Evolutionary conservation across 2,888 invertebrate species (phyloP), one percentile per base, ranked within the genome.

Genomic region (Drosophila subsilvestris): DNA sequence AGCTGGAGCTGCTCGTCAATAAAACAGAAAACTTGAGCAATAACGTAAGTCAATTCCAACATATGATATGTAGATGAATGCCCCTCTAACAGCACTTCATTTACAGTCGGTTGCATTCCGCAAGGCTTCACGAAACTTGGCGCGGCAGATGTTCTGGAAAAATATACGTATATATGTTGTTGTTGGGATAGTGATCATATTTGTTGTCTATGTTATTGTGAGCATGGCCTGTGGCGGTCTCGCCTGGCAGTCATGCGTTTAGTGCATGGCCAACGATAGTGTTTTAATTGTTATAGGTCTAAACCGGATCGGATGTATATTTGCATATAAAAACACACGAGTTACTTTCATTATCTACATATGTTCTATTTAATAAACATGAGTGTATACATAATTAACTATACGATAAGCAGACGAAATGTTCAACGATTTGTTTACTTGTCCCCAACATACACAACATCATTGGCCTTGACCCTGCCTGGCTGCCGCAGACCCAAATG

Each of bases 141-240:
- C 97, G 42, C 94, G 97, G 45, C 95, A 97, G 17, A 94, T 98
- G 92, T 98, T 97, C 92, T 98, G 98, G 98, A 98, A 98, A 92
- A 98, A 97, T 90, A 94, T 98, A 17, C 98, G 98, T 92, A 94
- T 98, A 90, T 97, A 97, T 83, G 95, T 97, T 74, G 86, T 94
- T 74, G 93, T 95, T 77, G 95, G 93, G 22, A 91, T 93, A 5
- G 93, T 95, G 58, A 92, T 96, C 53, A 93, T 95, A 76, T 95
- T 95, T 81, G 94, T 96, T 29, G 92, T 97, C 25, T 98, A 98
- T 92, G 94, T 98, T 72, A 95, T 98, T 72, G 95, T 97, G 3
- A 96, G 96, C 48, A 96, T 98, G 94, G 94, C 96, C 1, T 98
- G 98, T 89, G 98, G 98, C 10, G 97, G 97, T 2, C 93, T 97